A percentile compares a stretch with the other conserved stretches of the same genome.
phyloP scores from a whole-genome alignment of 1,140 invertebrate species.

The Bombyx mori region DNA sequence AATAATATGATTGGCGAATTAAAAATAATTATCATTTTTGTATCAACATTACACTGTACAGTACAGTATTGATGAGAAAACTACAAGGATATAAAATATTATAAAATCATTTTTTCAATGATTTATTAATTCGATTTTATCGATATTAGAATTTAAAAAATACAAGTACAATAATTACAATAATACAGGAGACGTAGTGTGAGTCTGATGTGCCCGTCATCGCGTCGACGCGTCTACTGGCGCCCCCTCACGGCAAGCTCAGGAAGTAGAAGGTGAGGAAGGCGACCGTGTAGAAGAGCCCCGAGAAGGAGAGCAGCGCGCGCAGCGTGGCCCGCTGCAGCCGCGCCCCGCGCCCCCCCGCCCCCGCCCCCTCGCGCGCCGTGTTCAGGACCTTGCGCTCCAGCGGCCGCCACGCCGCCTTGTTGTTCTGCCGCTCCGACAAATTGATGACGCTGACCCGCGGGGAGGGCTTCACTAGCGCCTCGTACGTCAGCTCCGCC shows the following conservation, averaged over 20 bases:
- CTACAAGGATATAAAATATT: too few species aligned
- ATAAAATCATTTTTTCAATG: too few species aligned
- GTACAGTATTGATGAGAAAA: too few species aligned
- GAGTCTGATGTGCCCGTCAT: too few species aligned
- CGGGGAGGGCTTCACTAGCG: slow-evolving; percentile 12
- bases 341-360: slow-evolving; percentile 2
- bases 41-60: too few species aligned
- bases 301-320: slow-evolving; percentile 26
- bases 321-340: slow-evolving; percentile 8
- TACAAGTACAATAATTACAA: too few species aligned
- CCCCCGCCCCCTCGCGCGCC: slow-evolving; percentile 7
- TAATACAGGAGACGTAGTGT: too few species aligned
- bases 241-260: slow-evolving; percentile 31
- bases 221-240: too few species aligned
- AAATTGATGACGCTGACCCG: slow-evolving; percentile 15
- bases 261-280: slow-evolving; percentile 53
- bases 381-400: not conserved
- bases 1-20: too few species aligned
- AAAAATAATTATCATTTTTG: too few species aligned
- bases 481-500: slow-evolving; percentile 21
- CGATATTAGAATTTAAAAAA: too few species aligned
- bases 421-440: slow-evolving; percentile 22
- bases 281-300: slow-evolving; percentile 37
- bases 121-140: too few species aligned
- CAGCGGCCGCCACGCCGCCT: slow-evolving; percentile 12